These are phyloP conservation scores for Mesoligia furuncula DNA, from an alignment of 2,888 invertebrate genomes.

Conservation along the genomic window DNA sequence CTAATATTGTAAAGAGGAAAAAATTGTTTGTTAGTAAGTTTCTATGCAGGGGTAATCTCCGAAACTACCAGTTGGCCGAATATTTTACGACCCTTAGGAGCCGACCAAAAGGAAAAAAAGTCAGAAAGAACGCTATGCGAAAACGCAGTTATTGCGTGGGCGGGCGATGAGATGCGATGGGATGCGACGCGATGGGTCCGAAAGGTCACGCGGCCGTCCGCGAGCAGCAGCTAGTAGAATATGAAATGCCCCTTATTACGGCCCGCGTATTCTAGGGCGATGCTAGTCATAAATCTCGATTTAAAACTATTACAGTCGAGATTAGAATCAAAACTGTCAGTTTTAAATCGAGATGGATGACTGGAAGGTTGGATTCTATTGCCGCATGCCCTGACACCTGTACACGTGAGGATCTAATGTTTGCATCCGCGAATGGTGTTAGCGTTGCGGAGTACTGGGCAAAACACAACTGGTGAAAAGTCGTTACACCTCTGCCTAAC, in stretches of 20 bases:
- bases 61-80: too few relatives aligned
- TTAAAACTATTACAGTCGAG: conserved; percentile 21
- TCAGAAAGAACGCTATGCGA: neutral
- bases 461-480: too few relatives aligned
- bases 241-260: conserved; percentile 6
- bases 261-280: conserved; percentile 6
- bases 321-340: conserved; percentile 24
- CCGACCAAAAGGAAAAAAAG: neutral
- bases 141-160: neutral
- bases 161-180: too few relatives aligned
- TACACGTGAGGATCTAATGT: neutral
- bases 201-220: neutral
- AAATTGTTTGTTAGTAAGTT: too few relatives aligned
- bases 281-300: conserved; percentile 32
- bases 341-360: conserved; percentile 20
- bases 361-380: neutral
- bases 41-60: too few relatives aligned
- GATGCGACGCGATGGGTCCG: neutral
- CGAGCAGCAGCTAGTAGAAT: neutral
- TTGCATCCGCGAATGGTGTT: neutral
- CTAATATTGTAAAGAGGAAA: too few relatives aligned
- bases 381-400: neutral
- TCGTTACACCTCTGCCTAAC: too few relatives aligned
- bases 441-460: neutral
- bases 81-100: neutral